Conservation (phyloP, 1,140 invertebrate genomes). For the Formica selysi region DNA sequence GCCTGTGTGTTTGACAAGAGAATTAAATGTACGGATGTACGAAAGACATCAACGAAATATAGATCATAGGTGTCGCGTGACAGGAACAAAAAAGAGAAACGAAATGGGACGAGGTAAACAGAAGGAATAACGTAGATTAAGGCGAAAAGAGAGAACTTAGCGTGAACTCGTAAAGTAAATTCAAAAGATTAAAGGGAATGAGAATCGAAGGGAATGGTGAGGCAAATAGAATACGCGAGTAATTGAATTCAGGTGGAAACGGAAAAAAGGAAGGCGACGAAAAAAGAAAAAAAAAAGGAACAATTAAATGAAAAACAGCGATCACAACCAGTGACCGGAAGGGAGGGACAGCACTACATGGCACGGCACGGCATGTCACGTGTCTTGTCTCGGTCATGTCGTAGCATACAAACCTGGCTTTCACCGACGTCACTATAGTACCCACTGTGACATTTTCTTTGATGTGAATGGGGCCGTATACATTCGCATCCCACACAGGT, state of each 20-base stretch:
- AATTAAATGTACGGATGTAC: constrained; percentile 23
- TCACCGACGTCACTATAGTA: constrained; percentile 98
- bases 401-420: constrained; percentile 97
- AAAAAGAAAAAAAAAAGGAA: not conserved
- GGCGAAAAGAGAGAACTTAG: not conserved
- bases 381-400: constrained; percentile 85
- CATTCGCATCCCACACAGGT: constrained; percentile 96
- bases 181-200: not conserved
- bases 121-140: not conserved
- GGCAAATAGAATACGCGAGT: constrained; percentile 9
- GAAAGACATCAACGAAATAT: constrained; percentile 22
- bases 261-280: not conserved
- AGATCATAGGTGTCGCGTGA: constrained; percentile 11
- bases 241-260: not conserved
- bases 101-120: not conserved
- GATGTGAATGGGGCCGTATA: constrained; percentile 98
- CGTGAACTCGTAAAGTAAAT: constrained; percentile 11
- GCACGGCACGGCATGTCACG: constrained; percentile 83
- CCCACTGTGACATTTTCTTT: constrained; percentile 99
- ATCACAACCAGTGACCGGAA: constrained; percentile 5
- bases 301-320: not conserved
- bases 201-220: not conserved
- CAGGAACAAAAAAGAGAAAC: not conserved
- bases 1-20: constrained; percentile 31
- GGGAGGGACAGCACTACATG: constrained; percentile 73